Conservation (phyloP, 2,888 invertebrate species). For the Sinhomidia bicolor region DNA sequence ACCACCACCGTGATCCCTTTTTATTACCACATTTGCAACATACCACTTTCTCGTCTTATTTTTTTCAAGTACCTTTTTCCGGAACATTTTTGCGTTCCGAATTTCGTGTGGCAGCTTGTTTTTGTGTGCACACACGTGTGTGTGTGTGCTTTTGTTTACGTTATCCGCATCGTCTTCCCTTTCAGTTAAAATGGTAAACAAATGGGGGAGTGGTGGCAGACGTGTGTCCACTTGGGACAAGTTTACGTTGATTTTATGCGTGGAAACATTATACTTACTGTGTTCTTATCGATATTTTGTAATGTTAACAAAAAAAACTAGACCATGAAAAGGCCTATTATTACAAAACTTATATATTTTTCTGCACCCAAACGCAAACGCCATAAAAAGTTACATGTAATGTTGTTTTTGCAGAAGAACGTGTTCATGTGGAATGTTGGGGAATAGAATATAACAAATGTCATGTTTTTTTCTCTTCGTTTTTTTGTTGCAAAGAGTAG, state of each 20-base stretch:
- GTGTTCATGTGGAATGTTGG: neutral
- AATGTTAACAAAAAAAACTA: constrained; percentile 16
- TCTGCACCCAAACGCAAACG: neutral
- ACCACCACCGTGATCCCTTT: too few relatives aligned
- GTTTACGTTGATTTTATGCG: constrained; percentile 44
- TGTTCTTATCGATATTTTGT: constrained; percentile 31
- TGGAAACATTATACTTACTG: constrained; percentile 13
- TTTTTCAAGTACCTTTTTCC: constrained; percentile 21
- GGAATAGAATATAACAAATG: neutral
- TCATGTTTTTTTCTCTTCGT: neutral
- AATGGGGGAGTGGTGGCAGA: neutral
- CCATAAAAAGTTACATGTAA: neutral
- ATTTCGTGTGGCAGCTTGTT: constrained; percentile 9
- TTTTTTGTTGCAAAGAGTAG: neutral
- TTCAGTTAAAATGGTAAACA: neutral
- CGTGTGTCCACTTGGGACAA: constrained; percentile 29
- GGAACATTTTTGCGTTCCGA: neutral
- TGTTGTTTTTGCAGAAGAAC: neutral
- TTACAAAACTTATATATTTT: neutral
- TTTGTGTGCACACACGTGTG: neutral
- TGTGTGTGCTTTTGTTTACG: neutral
- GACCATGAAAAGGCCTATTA: neutral
- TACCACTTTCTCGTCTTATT: neutral
- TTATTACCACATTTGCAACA: too few relatives aligned
- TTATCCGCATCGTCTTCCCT: neutral